Conservation (phyloP, 2,113 vertebrate genomes). For the Mobula birostris region DNA sequence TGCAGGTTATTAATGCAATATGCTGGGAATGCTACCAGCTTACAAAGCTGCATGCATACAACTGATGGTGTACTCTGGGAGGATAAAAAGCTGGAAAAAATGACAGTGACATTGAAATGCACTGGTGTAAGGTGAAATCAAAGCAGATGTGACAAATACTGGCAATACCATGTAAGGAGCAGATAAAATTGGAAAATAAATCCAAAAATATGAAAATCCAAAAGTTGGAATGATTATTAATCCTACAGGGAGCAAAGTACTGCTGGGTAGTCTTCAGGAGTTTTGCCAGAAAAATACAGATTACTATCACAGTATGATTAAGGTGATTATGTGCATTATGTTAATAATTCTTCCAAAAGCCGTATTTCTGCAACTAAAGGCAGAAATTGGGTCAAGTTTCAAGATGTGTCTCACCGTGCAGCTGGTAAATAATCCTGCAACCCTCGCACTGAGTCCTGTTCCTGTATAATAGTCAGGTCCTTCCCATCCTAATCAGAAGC, state of each 20-base stretch:
- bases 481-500: not conserved
- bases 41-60: not conserved
- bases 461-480: not conserved
- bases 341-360: not conserved
- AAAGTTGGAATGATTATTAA: not conserved
- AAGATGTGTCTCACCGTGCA: not conserved
- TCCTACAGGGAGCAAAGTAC: not conserved
- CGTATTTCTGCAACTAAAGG: not conserved
- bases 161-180: not conserved
- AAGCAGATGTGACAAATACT: not conserved
- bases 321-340: not conserved
- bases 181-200: not conserved
- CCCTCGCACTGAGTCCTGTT: not conserved
- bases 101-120: not conserved
- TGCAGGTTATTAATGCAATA: not conserved
- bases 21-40: not conserved
- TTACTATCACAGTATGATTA: not conserved
- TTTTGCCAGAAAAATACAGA: not conserved
- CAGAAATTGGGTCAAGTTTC: not conserved
- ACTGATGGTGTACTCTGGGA: not conserved
- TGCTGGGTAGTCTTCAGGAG: not conserved
- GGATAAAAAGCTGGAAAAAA: too few relatives aligned
- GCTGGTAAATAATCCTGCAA: not conserved
- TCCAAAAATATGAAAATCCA: not conserved
- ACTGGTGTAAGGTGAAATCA: not conserved